These are phyloP conservation scores for Bovichtus variegatus DNA, from an alignment of 2,797 vertebrate species.

Conservation along the genomic window DNA sequence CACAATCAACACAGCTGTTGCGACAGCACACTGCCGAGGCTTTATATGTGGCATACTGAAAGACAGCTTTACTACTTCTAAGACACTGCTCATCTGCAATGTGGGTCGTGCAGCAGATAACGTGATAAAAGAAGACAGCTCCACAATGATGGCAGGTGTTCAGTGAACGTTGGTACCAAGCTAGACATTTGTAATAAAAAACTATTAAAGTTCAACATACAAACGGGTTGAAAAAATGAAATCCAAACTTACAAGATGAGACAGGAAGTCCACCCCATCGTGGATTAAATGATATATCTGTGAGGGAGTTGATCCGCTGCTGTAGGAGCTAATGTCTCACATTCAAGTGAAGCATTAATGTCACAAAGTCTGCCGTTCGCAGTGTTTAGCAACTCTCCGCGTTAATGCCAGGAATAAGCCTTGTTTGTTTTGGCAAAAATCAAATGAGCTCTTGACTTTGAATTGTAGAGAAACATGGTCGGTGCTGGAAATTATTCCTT, in stretches of 20 bases:
- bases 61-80: background rate
- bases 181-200: background rate
- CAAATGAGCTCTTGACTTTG: constrained; percentile 23
- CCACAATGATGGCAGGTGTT: background rate
- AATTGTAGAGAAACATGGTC: constrained; percentile 13
- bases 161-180: background rate
- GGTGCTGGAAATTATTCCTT: background rate
- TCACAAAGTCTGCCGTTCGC: constrained; percentile 51
- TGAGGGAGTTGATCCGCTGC: constrained; percentile 20
- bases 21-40: background rate
- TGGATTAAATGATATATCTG: constrained; percentile 8
- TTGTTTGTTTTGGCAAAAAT: constrained; percentile 81
- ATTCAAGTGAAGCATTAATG: constrained; percentile 64
- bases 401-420: constrained; percentile 68
- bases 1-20: constrained; percentile 32
- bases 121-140: background rate
- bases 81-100: background rate
- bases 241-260: constrained; percentile 64
- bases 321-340: constrained; percentile 40
- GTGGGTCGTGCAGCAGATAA: background rate
- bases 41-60: background rate
- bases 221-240: background rate
- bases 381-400: constrained; percentile 58
- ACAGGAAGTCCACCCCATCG: constrained; percentile 53
- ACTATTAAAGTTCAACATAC: accelerated